Evolutionary conservation across 2,797 vertebrate species (phyloP), one percentile per base, ranked within the genome.

Genomic region (Urophycis tenuis): DNA sequence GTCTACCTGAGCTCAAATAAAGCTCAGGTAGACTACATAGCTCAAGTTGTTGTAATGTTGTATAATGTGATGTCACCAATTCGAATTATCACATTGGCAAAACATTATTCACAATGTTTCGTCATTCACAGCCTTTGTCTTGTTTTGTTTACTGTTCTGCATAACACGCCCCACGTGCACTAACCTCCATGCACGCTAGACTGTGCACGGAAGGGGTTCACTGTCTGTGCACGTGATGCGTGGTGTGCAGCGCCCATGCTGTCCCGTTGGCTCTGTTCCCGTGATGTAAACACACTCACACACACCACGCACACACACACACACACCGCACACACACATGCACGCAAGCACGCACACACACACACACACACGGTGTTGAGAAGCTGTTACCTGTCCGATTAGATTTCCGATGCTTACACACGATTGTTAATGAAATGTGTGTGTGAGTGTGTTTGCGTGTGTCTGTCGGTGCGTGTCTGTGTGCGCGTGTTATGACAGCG

Each of bases 371-470:
- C 64, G 0, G 77, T 41, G 0, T 49, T 75, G 72, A 41, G 69
- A 74, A 41, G 73, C 17, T 74, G 83, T 74, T 78, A 80, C 64
- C 79, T 67, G 29, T 72, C 41, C 25, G 34, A 77, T 70, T 49
- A 9, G 22, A 67, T 78, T 8, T 77, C 45, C 75, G 82, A 85
- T 76, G 75, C 86, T 82, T 80, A n/a, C 88, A 89, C 80, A 75
- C 73, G 5, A 22, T 79, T 83, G 89, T 72, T 91, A 91, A 90
- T 90, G 90, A 91, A 90, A 22, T 11, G 33, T 34, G 10, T 14
- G 7, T 34, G 33, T 34, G 19, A 19, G 32, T 34, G 31, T 71
- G 70, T 71, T 3, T 71, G 70, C 33, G 69, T 71, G 69, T 71
- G 69, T 71, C 4, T 7, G 70, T 31, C 17, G 10, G 70, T 70